Conservation (phyloP, 2,797 vertebrate genomes). For the Amazona ochrocephala region DNA sequence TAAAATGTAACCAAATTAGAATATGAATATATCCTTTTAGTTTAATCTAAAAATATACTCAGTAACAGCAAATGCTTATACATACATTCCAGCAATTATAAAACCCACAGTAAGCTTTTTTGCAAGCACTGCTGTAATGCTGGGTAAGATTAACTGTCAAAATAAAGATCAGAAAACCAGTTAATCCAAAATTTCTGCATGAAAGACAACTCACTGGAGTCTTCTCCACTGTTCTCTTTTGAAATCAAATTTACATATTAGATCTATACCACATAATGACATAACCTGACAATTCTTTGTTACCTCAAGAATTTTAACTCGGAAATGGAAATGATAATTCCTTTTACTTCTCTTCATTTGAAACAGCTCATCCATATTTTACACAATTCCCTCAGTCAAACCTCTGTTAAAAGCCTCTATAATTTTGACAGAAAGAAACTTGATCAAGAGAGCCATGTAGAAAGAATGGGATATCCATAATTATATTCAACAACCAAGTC, state of each 20-base stretch:
- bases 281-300: not conserved
- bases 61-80: not conserved
- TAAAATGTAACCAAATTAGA: not conserved
- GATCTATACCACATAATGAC: not conserved
- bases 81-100: not conserved
- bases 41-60: not conserved
- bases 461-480: not conserved
- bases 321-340: not conserved
- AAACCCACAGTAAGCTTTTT: not conserved
- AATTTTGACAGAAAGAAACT: not conserved
- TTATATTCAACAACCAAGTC: not conserved
- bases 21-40: not conserved
- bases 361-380: not conserved
- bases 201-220: not conserved
- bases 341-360: not conserved
- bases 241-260: not conserved
- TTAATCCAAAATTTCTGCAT: not conserved
- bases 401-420: not conserved
- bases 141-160: slow-evolving; percentile 1
- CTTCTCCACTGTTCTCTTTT: not conserved
- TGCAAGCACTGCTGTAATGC: not conserved
- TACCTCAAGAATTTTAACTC: slow-evolving; percentile 1
- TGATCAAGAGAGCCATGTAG: not conserved
- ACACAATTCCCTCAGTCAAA: not conserved
- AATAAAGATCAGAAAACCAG: slow-evolving; percentile 11